Evolutionary conservation across 2,888 invertebrate genomes (phyloP), one percentile per base, ranked within the genome.

Genomic region (Troides aeacus): DNA sequence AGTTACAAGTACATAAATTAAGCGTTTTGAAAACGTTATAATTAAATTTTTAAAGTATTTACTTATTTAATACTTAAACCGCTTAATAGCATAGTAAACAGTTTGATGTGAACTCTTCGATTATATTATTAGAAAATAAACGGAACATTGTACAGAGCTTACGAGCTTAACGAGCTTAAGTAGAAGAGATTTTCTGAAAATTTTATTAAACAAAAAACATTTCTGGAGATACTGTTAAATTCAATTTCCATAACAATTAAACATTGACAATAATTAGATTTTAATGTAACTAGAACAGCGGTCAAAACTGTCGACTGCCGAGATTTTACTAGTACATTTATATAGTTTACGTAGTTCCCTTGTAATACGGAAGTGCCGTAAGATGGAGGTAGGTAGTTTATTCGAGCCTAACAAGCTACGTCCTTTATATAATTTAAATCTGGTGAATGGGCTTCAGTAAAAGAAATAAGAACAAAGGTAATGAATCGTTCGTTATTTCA

Each of bases 91-190:
- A 7, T 6, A 53, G 18, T n/a, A 53, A n/a, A 53, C 53, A 53
- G 53, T 53, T 53, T 53, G 6, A 53, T n/a, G 53, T 53, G 53
- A n/a, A 53, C 1, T 53, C n/a, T 8, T n/a, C 53, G n/a, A 53
- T 53, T 53, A 53, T 53, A n/a, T 53, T 53, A 53, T n/a, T n/a
- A 18, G 53, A 53, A 53, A 53, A 53, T 53, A n/a, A 53, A n/a
- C n/a, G 53, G n/a, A 18, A n/a, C n/a, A 53, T n/a, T 53, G 53
- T n/a, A 53, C 53, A 8, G 53, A 53, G 53, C 53, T 53, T 53
- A 2, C 53, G n/a, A 1, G 53, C 53, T 53, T 53, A 53, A 53
- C 53, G 53, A n/a, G n/a, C n/a, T 53, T 53, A 53, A 53, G 53
- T 6, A 18, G 53, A 6, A 53, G 53, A 53, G 53, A 53, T 53